Base-by-base conservation (phyloP, 2,113 vertebrate species). In the Melanocharis versteri region DNA sequence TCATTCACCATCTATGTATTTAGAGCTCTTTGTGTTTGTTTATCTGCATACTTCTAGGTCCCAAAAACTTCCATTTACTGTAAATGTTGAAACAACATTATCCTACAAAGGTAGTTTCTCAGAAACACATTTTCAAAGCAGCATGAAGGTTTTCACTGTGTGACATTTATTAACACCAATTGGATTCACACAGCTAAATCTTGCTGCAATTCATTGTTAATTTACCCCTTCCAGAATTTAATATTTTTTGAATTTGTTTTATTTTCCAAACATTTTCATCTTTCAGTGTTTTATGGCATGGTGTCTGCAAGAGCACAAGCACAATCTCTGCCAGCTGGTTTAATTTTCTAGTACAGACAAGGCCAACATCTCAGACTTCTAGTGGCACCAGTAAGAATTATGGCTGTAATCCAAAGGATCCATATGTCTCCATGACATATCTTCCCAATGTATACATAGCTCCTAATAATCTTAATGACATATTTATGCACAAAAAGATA, bases 171-270 rank as follows among this genome's bases (percentile, higher is more conserved):
- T 91, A 93, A 88, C 78, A 92, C 33, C 92, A 95, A 87, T 47
- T 85, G 92, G 89, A 89, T 71, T 87, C 95, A 94, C 76, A 66
- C 90, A 94, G 90, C 76, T 93, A 89, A 96, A 95, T 70, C 65
- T 72, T 73, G 66, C 66, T 44, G 24, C 54, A 87, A 86, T 85
- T 80, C 11, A 1, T 47, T 86, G 75, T 7, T 90, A 83, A 88
- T 91, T 86, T 83, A 86, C 47, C 70, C 78, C 66, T 83, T 86
- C 40, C 27, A 69, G 87, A 88, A 88, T 70, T 62, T 37, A 50
- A 5, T 83, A 47, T 47, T 86, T 85, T 82, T 58, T 54, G 3
- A 45, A 48, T 68, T 90, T 91, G 10, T 33, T 95, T 92, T 73
- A 62, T 92, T 91, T 88, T 61, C 64, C 44, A 83, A 78, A 79